Evolutionary conservation across 2,797 vertebrate genomes (phyloP), one percentile per base, ranked within the genome.

Genomic region (Poeciliopsis paucimaculata): DNA sequence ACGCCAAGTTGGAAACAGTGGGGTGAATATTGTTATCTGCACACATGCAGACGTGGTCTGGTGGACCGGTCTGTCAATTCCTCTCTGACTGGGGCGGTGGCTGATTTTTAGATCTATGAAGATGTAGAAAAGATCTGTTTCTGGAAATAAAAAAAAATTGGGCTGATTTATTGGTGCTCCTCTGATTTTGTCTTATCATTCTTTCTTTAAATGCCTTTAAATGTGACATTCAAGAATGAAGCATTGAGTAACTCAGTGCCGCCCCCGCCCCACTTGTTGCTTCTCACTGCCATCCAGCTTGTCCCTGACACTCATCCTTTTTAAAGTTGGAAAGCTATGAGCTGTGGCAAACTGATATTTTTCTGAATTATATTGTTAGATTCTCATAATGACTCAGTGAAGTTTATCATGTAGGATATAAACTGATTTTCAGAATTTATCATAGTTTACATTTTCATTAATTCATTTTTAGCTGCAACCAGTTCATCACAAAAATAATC

Each of bases 351-450:
- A 41, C 20, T 11, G 64, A 68, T 68, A 26, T n/a, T 70, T 70
- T 26, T 43, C 39, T 43, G 23, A 70, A 6, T 26, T 70, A 70
- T 12, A 68, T 39, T 26, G 23, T 15, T 39, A 70, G 66, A 70
- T 11, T 43, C 39, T n/a, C 39, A 6, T 43, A 26, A 70, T n/a
- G 23, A 6, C 23, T 94, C 83, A 94, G 81, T 87, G 82, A 89
- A 76, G 62, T 86, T 86, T 90, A 81, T 80, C 46, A 83, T 86
- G 78, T 79, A 79, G 82, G 70, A 86, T 81, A 89, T 83, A 72
- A 92, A 91, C 84, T 80, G 8, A 41, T 34, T 49, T 62, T 47
- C 39, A 6, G 31, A 11, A 46, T 72, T 78, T 26, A 15, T 28
- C n/a, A 15, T 45, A 23, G 11, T 7, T 60, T 10, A 20, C 6